phyloP scores from a whole-genome alignment of 2,888 invertebrate species.

The Drosophila quinaria region DNA sequence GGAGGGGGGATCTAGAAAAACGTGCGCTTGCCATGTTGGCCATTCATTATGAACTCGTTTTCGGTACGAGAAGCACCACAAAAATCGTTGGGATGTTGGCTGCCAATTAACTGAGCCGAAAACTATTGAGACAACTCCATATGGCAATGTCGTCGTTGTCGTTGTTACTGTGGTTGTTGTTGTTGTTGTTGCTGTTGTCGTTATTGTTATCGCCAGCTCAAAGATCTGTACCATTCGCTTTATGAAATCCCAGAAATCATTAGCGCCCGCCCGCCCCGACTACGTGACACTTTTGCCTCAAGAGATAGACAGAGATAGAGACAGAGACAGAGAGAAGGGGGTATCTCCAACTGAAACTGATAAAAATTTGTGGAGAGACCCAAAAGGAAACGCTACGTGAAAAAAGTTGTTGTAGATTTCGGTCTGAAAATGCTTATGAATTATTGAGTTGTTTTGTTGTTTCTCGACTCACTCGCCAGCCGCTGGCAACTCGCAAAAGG shows the following conservation, averaged over 20 bases:
- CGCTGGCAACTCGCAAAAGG: constrained; percentile 35
- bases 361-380: constrained; percentile 12
- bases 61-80: constrained; percentile 68
- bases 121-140: constrained; percentile 53
- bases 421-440: constrained; percentile 63
- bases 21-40: constrained; percentile 75
- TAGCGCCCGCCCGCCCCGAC: constrained; percentile 60
- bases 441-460: constrained; percentile 70
- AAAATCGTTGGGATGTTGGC: constrained; percentile 72
- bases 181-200: constrained; percentile 5
- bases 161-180: neutral
- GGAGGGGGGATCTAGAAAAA: constrained; percentile 57
- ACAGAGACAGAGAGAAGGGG: neutral
- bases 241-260: constrained; percentile 80
- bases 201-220: constrained; percentile 49
- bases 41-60: constrained; percentile 81
- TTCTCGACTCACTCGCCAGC: constrained; percentile 24
- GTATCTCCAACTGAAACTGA: constrained; percentile 20
- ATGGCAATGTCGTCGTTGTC: constrained; percentile 43
- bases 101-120: constrained; percentile 70
- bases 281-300: constrained; percentile 62
- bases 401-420: constrained; percentile 30
- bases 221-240: constrained; percentile 63
- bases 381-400: constrained; percentile 27
- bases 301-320: constrained; percentile 7